Percentiles rank a stretch among this genome's conserved stretches.
These are phyloP conservation scores for Arrhamphus sclerolepis DNA, from an alignment of 2,797 vertebrate species.

Conservation along the genomic window DNA sequence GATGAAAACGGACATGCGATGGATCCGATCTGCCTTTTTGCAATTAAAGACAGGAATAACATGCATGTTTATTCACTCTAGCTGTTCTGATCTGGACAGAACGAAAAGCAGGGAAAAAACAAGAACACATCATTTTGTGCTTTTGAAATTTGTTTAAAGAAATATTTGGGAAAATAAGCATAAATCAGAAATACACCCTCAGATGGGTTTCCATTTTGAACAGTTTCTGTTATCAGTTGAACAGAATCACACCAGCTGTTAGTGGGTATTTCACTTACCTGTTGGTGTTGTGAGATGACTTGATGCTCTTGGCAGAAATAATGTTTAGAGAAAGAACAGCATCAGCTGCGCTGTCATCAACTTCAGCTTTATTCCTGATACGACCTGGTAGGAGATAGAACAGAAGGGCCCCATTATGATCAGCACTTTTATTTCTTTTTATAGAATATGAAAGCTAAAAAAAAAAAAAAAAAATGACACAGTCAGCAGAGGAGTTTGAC, in stretches of 20 bases:
- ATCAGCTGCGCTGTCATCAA: constrained; percentile 90
- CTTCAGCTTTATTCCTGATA: constrained; percentile 93
- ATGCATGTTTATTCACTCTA: constrained; percentile 1
- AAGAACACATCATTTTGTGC: background rate
- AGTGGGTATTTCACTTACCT: constrained; percentile 74
- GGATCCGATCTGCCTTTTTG: constrained; percentile 21
- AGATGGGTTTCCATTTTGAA: background rate
- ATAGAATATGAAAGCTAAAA: background rate
- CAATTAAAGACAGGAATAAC: constrained; percentile 27
- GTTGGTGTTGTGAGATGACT: constrained; percentile 93
- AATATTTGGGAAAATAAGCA: background rate
- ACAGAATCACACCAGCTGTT: background rate
- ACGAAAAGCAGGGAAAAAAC: no score
- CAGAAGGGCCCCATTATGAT: background rate
- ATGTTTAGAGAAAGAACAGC: constrained; percentile 96
- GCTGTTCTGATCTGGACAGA: background rate
- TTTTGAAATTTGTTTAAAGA: background rate
- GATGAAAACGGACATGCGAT: constrained; percentile 58
- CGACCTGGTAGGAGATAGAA: constrained; percentile 81
- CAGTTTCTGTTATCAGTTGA: background rate
- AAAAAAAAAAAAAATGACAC: background rate
- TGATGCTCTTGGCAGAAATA: constrained; percentile 97
- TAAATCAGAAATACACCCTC: background rate
- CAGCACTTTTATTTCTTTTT: background rate
- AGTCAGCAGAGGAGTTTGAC: no score